phyloP scores from a whole-genome alignment of 2,888 invertebrate genomes.

The Tipula confusa region DNA sequence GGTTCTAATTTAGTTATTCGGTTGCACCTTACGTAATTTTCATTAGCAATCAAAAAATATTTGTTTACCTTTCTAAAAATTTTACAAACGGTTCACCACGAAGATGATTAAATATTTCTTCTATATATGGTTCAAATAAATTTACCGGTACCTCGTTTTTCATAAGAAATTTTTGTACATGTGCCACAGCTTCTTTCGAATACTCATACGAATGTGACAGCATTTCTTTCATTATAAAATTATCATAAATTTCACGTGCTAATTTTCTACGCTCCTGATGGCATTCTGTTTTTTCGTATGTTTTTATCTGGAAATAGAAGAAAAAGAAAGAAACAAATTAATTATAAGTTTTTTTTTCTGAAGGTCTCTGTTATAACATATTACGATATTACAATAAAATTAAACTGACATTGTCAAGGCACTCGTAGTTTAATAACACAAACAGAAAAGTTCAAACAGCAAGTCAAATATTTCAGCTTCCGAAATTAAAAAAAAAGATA shows the following conservation, averaged over 20 bases:
- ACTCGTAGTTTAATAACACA: too few species aligned
- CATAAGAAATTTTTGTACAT: conserved; percentile 96
- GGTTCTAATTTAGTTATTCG: neutral
- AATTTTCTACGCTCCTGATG: conserved; percentile 92
- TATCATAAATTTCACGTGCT: conserved; percentile 97
- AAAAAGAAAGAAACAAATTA: too few species aligned
- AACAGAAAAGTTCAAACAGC: too few species aligned
- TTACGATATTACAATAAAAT: too few species aligned
- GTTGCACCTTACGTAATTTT: too few species aligned
- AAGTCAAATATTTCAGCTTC: too few species aligned
- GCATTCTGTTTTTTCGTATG: conserved; percentile 97
- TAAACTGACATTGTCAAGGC: too few species aligned
- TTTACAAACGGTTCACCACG: conserved; percentile 95
- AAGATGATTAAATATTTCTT: conserved; percentile 97
- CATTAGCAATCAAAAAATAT: neutral
- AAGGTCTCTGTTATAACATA: too few species aligned
- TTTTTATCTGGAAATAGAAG: conserved; percentile 79
- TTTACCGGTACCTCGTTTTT: conserved; percentile 95
- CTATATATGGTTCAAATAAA: conserved; percentile 99
- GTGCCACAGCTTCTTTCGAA: conserved; percentile 93
- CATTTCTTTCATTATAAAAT: conserved; percentile 99
- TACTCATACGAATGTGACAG: conserved; percentile 98
- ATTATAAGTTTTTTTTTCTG: too few species aligned
- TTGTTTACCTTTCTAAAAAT: conserved; percentile 96
- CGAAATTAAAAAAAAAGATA: too few species aligned